Percentiles rank a stretch among this genome's conserved stretches.
Conservation (phyloP, 2,113 vertebrate genomes). For the Phrynosoma platyrhinos region DNA sequence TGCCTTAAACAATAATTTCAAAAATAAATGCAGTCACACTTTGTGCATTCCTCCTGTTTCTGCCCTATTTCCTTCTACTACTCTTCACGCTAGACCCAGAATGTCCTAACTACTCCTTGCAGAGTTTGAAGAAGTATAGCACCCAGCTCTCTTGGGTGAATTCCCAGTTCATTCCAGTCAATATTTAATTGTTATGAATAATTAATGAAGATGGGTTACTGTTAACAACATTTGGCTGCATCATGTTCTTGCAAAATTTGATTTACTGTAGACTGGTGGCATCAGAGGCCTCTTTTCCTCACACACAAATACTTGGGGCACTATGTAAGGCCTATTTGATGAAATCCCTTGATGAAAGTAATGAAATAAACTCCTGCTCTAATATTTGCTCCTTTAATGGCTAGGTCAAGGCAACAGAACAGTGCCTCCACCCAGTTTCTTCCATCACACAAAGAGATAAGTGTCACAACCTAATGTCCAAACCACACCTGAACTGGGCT, state of each 20-base stretch:
- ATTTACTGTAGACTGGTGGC: slow-evolving; percentile 37
- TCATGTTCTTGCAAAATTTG: slow-evolving; percentile 48
- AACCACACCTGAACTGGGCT: neutral
- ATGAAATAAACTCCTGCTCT: neutral
- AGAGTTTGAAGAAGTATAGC: slow-evolving; percentile 34
- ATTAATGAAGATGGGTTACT: slow-evolving; percentile 33
- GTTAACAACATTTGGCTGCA: slow-evolving; percentile 50
- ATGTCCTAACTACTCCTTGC: slow-evolving; percentile 30
- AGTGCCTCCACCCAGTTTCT: neutral
- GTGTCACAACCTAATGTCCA: neutral
- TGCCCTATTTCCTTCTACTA: slow-evolving; percentile 14
- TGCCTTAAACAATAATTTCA: slow-evolving; percentile 80
- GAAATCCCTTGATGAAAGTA: neutral
- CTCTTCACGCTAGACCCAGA: slow-evolving; percentile 51
- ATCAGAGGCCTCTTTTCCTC: slow-evolving; percentile 32
- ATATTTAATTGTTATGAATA: slow-evolving; percentile 42
- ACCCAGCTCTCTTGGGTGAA: slow-evolving; percentile 21
- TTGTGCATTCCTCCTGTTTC: slow-evolving; percentile 59
- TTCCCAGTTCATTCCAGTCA: slow-evolving; percentile 26
- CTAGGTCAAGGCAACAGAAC: neutral
- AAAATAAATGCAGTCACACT: slow-evolving; percentile 75
- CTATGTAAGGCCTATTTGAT: neutral
- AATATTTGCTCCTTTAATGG: slow-evolving; percentile 41
- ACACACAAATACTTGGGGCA: neutral
- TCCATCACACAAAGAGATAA: neutral